Evolutionary conservation across 2,888 invertebrate genomes (phyloP), one percentile per base, ranked within the genome.

Genomic region (Metellina segmentata): DNA sequence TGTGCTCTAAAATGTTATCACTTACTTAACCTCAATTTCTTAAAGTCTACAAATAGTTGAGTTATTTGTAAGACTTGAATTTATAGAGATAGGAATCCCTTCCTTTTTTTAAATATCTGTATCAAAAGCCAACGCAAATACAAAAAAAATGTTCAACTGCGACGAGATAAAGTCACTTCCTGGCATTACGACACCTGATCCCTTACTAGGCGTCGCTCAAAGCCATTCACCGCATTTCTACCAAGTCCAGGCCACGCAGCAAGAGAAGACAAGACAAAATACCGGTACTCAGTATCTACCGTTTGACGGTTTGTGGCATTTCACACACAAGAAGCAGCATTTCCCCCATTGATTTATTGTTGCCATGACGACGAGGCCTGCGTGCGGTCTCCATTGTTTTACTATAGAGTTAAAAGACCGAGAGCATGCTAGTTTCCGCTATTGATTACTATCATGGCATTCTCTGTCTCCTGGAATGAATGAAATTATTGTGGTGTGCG

Each of bases 361-460:
- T 91, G 70, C 91, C 53, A 91, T 91, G 87, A 51, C 83, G 19
- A 91, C 91, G 81, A 83, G 79, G 51, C 85, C 87, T 91, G 91
- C 91, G 91, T 91, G 91, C 79, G 91, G 91, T 91, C 87, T 87
- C 91, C 91, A 87, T 91, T 91, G 91, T 91, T 91, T 91, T 91
- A 91, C 87, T 91, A 91, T 87, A 87, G 87, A 91, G 91, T 91
- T 91, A 87, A 91, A 91, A 91, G 91, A 88, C 91, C 78, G 74
- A 34, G 91, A 83, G 86, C 87, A 91, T 91, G 91, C 87, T 75
- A 87, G 91, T 91, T 91, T 91, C 87, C 91, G 82, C 91, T 91
- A 91, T 91, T 91, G 91, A 91, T 91, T 91, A 91, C 87, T 88
- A 91, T 91, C 81, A 91, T 78, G 91, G 74, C 71, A 61, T 87